Evolutionary conservation across 2,113 vertebrate genomes (phyloP), one percentile per base, ranked within the genome.

Genomic region (Oryzias celebensis): DNA sequence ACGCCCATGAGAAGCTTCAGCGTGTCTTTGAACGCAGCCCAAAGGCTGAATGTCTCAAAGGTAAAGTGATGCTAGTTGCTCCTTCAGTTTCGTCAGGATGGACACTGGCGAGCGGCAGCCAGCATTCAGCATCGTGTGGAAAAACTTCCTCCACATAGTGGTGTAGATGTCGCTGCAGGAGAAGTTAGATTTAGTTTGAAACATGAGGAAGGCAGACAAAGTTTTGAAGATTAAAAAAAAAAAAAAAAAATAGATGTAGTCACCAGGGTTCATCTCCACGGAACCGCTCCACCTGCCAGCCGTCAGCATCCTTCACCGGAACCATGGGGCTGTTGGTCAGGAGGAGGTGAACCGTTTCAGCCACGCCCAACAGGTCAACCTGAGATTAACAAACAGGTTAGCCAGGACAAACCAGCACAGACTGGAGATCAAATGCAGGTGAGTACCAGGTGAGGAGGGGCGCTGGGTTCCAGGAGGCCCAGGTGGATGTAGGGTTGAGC

Each of bases 281-380:
- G 22, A 73, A 60, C 0, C 13, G 14, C 28, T 71, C 75, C 3
- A 91, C 85, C 72, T 80, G 93, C 94, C 94, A 96, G 56, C 58
- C 47, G 2, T 66, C 83, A 14, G 82, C 67, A 3, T 93, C 90
- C 67, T 87, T 87, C 62, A 62, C 78, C 52, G 90, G 82, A 47
- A 90, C 84, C 73, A 95, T 60, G 6, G 80, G 85, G 14, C 86
- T 82, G 45, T 83, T 85, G 73, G 93, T 93, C 61, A 96, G 79
- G 14, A 95, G 83, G 68, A 92, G 65, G 82, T 95, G 92, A 16
- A 93, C 70, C 17, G 92, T 79, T 75, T 96, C 92, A 65, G 94
- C 95, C 85, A 95, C 80, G 26, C 92, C 93, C 83, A 94, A 73
- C 74, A 96, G 88, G 82, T 96, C 94, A 7, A 94, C 90, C 94